Evolutionary conservation across 2,797 vertebrate species (phyloP), one percentile per base, ranked within the genome.

Genomic region (Rachycentron canadum): DNA sequence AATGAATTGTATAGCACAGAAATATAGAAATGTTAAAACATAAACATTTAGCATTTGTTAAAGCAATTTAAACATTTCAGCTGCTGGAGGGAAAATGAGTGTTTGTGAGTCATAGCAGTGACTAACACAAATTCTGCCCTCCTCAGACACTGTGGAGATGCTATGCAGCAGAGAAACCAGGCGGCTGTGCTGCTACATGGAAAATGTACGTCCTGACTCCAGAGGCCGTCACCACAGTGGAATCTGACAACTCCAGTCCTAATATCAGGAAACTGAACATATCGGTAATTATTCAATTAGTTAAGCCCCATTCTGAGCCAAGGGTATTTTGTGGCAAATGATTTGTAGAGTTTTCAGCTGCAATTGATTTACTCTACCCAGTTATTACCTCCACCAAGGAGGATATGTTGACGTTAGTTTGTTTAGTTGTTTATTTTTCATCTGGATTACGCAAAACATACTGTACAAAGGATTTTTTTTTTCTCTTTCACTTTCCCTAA

Each of bases 141-240:
- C 53, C 45, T 61, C 86, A 97, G 97, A 97, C 96, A 0, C 92
- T 97, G n/a, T 97, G 97, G 97, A 92, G 96, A 62, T 97, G 97
- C 76, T 97, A 97, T 0, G 96, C 96, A 11, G 96, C 95, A 3
- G 97, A 97, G 89, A 97, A 97, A 90, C 89, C 95, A 16, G 91
- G 85, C 9, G 89, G 91, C 67, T 95, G 94, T 55, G 91, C 94
- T 3, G 95, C 94, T 19, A 97, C 96, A 0, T 97, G 96, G 97
- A 97, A 96, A 88, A 96, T 97, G 91, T 97, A 96, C 3, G 81
- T 96, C 47, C 92, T 96, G 8, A 92, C 93, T 40, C 90, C 93
- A 0, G 82, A 92, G 76, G 91, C 89, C 11, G 85, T 92, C 53
- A 78, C 90, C n/a, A 77, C 88, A 55, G 89, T 86, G 69, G 32